Percentiles rank a stretch among this genome's conserved stretches.
Conservation (phyloP, 2,113 vertebrate species). For the Typhlomys cinereus region DNA sequence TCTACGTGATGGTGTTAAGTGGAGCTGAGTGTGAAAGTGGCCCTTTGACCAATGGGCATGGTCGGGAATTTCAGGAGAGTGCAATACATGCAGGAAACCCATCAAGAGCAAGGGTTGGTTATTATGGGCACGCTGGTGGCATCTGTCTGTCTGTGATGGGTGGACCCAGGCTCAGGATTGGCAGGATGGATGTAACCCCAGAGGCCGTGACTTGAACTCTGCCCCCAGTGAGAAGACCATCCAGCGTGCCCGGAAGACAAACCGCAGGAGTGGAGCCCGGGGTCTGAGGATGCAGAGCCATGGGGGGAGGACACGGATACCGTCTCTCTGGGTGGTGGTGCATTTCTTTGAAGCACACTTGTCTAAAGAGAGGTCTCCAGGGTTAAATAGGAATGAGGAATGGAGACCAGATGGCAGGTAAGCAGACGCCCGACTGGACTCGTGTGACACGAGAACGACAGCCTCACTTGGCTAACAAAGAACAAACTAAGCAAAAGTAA, state of each 20-base stretch:
- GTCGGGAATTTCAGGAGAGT: not conserved
- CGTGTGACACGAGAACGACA: not conserved
- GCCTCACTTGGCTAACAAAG: not conserved
- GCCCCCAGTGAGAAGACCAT: not conserved
- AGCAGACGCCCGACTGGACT: not conserved
- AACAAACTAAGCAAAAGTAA: not conserved
- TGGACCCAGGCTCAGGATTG: not conserved
- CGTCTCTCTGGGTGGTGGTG: not conserved
- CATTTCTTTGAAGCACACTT: not conserved
- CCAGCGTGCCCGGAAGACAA: not conserved
- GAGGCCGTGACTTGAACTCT: not conserved
- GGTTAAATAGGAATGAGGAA: not conserved
- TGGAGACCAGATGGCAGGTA: not conserved
- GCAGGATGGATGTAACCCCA: not conserved
- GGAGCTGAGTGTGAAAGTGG: not conserved
- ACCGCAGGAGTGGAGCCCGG: rapidly evolving
- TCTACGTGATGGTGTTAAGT: not conserved
- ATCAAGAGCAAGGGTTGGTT: not conserved
- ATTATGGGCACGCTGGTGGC: no score
- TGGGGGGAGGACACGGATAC: not conserved
- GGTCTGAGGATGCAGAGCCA: not conserved
- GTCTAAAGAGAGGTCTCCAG: not conserved
- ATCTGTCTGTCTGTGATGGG: not conserved
- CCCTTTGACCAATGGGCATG: not conserved
- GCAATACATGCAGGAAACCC: not conserved